Evolutionary conservation across 2,888 invertebrate genomes (phyloP).

Genomic region (Smittia sp.): DNA sequence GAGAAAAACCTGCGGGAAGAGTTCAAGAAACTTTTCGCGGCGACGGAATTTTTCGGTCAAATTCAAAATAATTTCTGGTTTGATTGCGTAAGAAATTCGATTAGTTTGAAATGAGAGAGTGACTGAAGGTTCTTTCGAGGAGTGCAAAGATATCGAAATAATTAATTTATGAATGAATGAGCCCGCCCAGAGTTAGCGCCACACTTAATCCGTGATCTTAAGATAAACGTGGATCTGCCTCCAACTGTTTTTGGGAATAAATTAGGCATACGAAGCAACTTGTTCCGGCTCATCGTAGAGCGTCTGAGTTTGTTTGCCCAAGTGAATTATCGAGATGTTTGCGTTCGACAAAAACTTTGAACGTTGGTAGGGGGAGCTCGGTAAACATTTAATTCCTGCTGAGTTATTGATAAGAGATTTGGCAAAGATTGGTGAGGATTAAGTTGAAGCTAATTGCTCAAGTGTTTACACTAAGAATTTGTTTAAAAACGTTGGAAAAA

Average conservation of each 20-base stretch:
- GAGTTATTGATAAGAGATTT: too few species aligned
- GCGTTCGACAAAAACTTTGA: background rate
- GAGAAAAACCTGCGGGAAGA: background rate
- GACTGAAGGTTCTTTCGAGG: background rate
- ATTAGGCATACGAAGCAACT: background rate
- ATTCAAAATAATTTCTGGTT: background rate
- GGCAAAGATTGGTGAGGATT: too few species aligned
- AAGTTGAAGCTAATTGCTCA: too few species aligned
- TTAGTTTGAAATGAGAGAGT: background rate
- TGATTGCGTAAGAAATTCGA: constrained; percentile 1
- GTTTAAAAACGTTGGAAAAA: too few species aligned
- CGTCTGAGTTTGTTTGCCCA: background rate
- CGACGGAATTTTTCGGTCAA: background rate
- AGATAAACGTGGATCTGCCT: background rate
- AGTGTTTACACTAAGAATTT: too few species aligned
- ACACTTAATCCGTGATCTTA: too few species aligned
- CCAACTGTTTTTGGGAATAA: background rate
- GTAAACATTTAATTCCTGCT: too few species aligned
- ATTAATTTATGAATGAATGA: background rate
- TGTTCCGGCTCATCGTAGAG: background rate
- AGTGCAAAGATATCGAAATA: background rate
- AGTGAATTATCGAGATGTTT: constrained; percentile 1
- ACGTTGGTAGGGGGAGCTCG: too few species aligned
- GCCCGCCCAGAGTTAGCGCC: too few species aligned
- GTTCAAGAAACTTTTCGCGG: background rate